Evolutionary conservation across 2,888 invertebrate genomes (phyloP).

Genomic region (Dynastes maya): DNA sequence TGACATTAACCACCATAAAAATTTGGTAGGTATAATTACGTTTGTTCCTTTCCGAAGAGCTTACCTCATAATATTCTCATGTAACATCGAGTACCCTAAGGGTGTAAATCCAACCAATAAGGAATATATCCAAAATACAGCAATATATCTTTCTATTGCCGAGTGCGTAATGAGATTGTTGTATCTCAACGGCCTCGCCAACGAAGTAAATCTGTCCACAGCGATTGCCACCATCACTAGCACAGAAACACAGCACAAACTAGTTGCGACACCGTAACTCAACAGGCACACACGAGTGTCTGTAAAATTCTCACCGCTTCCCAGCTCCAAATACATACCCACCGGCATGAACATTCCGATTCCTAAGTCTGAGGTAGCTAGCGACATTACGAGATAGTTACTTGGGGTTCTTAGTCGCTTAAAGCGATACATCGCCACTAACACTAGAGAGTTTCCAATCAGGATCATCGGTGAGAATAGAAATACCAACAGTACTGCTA

Average conservation of each 20-base stretch:
- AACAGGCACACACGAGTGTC: constrained; percentile 72
- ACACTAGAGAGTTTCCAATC: constrained; percentile 75
- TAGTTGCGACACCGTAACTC: constrained; percentile 75
- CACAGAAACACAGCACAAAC: constrained; percentile 75
- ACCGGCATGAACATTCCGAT: constrained; percentile 76
- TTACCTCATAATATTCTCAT: constrained; percentile 63
- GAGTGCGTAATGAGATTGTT: constrained; percentile 77
- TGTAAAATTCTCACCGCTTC: constrained; percentile 69
- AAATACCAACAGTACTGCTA: constrained; percentile 72
- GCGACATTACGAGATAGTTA: constrained; percentile 75
- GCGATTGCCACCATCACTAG: constrained; percentile 77
- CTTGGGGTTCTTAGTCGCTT: constrained; percentile 77
- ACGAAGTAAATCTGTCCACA: constrained; percentile 76
- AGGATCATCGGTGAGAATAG: constrained; percentile 75
- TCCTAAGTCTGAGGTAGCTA: constrained; percentile 76
- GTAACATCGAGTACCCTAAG: constrained; percentile 70
- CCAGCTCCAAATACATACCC: constrained; percentile 74
- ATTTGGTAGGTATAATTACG: no score
- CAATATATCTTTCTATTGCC: constrained; percentile 74
- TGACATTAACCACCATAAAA: no score
- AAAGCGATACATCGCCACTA: constrained; percentile 75
- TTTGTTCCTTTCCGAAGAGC: constrained; percentile 28
- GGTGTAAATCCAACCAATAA: constrained; percentile 74
- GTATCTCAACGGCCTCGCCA: constrained; percentile 77
- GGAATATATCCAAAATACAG: constrained; percentile 75